Base-by-base conservation (phyloP, 2,888 invertebrate species). In the Rhogogaster chlorosoma region DNA sequence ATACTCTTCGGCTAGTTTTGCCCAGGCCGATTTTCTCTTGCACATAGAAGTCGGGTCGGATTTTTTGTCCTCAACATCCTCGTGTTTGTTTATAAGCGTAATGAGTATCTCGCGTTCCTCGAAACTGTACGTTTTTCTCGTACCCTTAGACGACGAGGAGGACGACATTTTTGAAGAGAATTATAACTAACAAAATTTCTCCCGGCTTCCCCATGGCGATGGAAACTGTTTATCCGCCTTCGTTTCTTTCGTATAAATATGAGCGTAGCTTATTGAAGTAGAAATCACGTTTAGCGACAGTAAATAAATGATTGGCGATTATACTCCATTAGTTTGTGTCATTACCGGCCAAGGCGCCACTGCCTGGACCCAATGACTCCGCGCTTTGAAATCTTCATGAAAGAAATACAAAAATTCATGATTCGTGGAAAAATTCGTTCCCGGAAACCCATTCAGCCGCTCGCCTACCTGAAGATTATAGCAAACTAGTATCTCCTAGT, bases 81-180 rank as follows among this genome's bases (percentile, higher is more conserved):
- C 86, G 87, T 91, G 88, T 57, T 91, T 91, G 73, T 89, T 90
- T 85, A 91, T 91, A 82, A 91, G 53, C 26, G 88, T 88, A 77
- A 91, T 90, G 29, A 91, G 78, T 45, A 91, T 89, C 57, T 90
- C 90, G 5, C 91, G 87, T 45, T 91, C 91, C 75, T 90, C 91
- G 71, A 91, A 91, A 78, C 91, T 91, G 73, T 91, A 91, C 6
- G 91, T 91, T 87, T 91, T 91, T 42, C 91, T 89, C 0, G 91
- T 91, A 22, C 90, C 89, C 61, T 90, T 91, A 64, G 88, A 64
- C 85, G 90, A 86, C 32, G 88, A 85, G 80, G 89, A 88, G 86
- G 91, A 80, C 83, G 83, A 83, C 83, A 83, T 83, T 64, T 45
- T 78, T 12, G 42, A n/a, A 38, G 71, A n/a, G 42, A 38, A 18